Evolutionary conservation across 2,113 vertebrate species (phyloP), one percentile per base, ranked within the genome.

Genomic region (Esox niger): DNA sequence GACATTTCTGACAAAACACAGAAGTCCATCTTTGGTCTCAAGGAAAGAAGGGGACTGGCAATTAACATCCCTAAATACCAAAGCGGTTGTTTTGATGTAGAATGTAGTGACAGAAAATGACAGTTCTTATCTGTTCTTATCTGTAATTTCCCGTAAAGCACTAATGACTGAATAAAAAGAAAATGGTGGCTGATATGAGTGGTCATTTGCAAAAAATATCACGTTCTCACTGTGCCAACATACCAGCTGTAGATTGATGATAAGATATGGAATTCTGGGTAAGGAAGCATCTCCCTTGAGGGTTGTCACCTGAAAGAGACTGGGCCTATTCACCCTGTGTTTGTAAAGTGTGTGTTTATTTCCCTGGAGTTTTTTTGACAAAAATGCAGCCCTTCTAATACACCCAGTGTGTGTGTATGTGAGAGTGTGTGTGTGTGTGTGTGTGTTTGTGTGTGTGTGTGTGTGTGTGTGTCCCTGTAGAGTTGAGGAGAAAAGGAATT

Each of bases 151-250:
- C 67, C 73, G 80, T 69, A 75, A 66, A 74, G 76, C 77, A 79
- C 69, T 83, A 86, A 86, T 84, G 79, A 86, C 70, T 78, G 76
- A 76, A 64, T 62, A 70, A 73, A 75, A 79, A 76, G 71, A 82
- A 78, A 82, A 79, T 71, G 65, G 75, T 56, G 26, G 23, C 29
- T 30, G 2, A 3, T 70, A 3, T 52, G 27, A 60, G 47, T 62
- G 79, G 74, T n/a, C n/a, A n/a, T n/a, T 79, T 73, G 38, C 62
- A 43, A 84, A 81, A 77, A 69, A 73, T 79, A 82, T 75, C 79
- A 81, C 61, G 71, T 83, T 68, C 52, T 55, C 62, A 27, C n/a
- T 54, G 6, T 6, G 6, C 49, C 70, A 0, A n/a, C n/a, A n/a
- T 49, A 69, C 65, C 38, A 26, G 57, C 52, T 25, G 35, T 61